phyloP scores from a whole-genome alignment of 2,113 vertebrate species.

The Thymallus thymallus region DNA sequence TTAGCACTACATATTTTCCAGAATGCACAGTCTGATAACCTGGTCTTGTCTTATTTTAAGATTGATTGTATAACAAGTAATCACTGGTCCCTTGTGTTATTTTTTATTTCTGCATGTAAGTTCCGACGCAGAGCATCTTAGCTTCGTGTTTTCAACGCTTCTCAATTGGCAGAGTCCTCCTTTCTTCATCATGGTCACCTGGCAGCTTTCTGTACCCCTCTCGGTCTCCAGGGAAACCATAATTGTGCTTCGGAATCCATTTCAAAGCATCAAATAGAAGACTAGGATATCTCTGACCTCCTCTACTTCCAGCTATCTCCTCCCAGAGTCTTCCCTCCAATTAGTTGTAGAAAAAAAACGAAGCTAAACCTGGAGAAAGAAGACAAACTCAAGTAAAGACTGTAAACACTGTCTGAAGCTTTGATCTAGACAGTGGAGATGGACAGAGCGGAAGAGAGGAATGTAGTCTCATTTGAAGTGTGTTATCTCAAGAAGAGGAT shows the following conservation, averaged over 20 bases:
- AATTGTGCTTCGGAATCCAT: conserved; percentile 42
- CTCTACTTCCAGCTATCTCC: conserved; percentile 42
- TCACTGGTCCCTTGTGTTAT: conserved; percentile 46
- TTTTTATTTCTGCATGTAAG: neutral
- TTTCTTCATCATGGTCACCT: conserved; percentile 48
- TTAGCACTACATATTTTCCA: too few relatives aligned
- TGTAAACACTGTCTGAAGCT: conserved; percentile 23
- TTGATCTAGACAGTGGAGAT: conserved; percentile 53
- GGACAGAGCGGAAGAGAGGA: conserved; percentile 16
- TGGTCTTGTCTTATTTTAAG: conserved; percentile 43
- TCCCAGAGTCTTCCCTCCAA: conserved; percentile 65
- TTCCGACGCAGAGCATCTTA: too few relatives aligned
- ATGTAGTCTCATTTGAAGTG: conserved; percentile 30
- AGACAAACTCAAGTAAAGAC: conserved; percentile 51
- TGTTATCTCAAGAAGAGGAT: conserved; percentile 53
- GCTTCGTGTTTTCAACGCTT: conserved; percentile 44
- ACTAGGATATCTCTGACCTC: conserved; percentile 51
- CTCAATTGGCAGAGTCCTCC: conserved; percentile 32
- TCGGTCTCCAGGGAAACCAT: conserved; percentile 43
- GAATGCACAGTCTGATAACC: too few relatives aligned
- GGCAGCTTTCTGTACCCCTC: conserved; percentile 43
- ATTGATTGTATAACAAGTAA: conserved; percentile 55
- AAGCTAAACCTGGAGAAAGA: conserved; percentile 46
- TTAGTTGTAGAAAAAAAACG: conserved; percentile 71
- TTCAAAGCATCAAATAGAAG: conserved; percentile 41